Evolutionary conservation across 2,888 invertebrate species (phyloP), one percentile per base, ranked within the genome.

Genomic region (Plebejus melissa): DNA sequence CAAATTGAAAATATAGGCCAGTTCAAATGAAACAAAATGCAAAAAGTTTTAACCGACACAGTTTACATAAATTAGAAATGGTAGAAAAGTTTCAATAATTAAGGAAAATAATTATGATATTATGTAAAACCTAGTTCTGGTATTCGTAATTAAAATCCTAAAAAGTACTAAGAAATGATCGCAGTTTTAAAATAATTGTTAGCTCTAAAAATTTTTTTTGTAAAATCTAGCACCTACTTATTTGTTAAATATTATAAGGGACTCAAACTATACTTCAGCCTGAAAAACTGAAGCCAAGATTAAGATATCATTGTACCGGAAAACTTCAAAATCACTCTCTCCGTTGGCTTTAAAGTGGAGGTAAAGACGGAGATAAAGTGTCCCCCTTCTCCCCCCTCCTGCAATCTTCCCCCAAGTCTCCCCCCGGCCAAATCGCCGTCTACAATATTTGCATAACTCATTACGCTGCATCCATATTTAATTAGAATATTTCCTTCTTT

Each of bases 391-490:
- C 65, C 72, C 70, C 75, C 76, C 78, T 78, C 77, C 74, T 76
- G 74, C 87, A 88, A 87, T 87, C 76, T 76, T 69, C 74, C 76
- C 78, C 79, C 79, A 79, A 80, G 79, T 80, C 80, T 77, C 76
- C 75, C 74, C 81, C 82, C 74, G 79, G 65, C 75, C 74, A 79
- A 79, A 80, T 90, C 89, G 89, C 82, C 88, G 86, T 88, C 89
- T 89, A 86, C 87, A 86, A 88, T 89, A 92, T 92, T 92, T 91
- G 82, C 81, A 82, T 93, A 91, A 88, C 90, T 92, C 91, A 93
- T 93, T 91, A 91, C 84, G 85, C 83, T 89, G 90, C 90, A 93
- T 93, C 86, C 88, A 93, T 93, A 93, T 93, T 93, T 93, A 92
- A 92, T 91, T 91, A 90, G 89, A 85, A 89, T 86, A 90, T 89